Base-by-base conservation (phyloP, 2,888 invertebrate species). In the Drosophila birchii region DNA sequence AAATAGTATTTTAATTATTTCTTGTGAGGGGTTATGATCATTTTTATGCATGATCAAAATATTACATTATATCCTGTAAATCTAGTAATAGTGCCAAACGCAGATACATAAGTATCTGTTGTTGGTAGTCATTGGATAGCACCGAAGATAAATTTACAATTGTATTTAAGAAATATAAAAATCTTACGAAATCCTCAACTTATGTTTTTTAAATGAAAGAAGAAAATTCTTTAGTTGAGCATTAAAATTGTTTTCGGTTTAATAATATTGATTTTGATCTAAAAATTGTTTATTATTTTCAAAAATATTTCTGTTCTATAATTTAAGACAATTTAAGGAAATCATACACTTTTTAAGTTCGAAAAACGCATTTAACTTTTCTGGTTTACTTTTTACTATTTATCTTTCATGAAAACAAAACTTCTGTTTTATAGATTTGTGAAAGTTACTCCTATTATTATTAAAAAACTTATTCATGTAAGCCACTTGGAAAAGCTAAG, bases 1-100 rank as follows among this genome's bases (percentile, higher is more conserved):
- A 60, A 51, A 64, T 64, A 60, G 61, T 9, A 49, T 61, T 61
- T 60, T 64, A 61, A 64, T 61, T 61, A 39, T 26, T 16, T 16
- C 47, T 34, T 16, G 29, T 18, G 23, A 16, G 36, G 16, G 6
- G 16, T 11, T 23, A 36, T 34, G 20, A 20, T 32, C 18, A 5
- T 20, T 8, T 20, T 36, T 23, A 34, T 51, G 34, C 16, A 20
- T 20, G 20, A 32, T 32, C 18, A 12, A 49, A 12, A 18, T 29
- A 49, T 18, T 29, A 29, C n/a, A 29, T 29, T 29, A 6, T 18
- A 12, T 47, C 11, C 8, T 20, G 14, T 23, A 14, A n/a, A n/a
- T 29, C 5, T 11, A 29, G n/a, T 45, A 9, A 4, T 11, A n/a
- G 16, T 9, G 5, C 9, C 16, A 45, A 44, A 16, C 16, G 45